A percentile compares a stretch with the other conserved stretches of the same genome.
These are phyloP conservation scores for Chamaea fasciata DNA, from an alignment of 2,113 vertebrate genomes.

Conservation along the genomic window DNA sequence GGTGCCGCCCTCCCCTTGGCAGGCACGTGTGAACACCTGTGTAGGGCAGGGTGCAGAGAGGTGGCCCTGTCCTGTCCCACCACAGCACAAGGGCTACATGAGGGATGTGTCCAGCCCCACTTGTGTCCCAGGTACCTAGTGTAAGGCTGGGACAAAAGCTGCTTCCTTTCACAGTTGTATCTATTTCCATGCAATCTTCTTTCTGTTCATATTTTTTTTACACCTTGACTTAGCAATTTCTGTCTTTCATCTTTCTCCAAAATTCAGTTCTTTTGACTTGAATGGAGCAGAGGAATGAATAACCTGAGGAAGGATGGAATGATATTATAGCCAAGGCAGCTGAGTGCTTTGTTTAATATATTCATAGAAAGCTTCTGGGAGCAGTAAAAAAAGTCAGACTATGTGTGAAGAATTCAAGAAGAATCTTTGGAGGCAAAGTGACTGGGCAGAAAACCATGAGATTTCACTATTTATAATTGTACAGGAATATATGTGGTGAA, in stretches of 20 bases:
- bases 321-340: not conserved
- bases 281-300: not conserved
- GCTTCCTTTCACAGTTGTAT: not conserved
- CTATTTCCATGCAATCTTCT: not conserved
- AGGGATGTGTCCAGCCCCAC: not conserved
- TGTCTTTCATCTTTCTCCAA: not conserved
- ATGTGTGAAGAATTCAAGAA: not conserved
- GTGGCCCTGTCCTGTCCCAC: not conserved
- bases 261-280: not conserved
- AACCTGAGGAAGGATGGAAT: not conserved
- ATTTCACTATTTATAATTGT: not conserved
- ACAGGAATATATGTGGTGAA: rapidly evolving
- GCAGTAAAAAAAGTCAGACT: not conserved
- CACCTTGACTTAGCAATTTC: not conserved
- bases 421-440: not conserved
- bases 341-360: not conserved
- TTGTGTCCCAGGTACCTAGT: not conserved
- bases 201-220: not conserved
- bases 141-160: not conserved
- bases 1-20: not conserved
- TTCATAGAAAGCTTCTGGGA: not conserved
- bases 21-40: rapidly evolving
- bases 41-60: rapidly evolving
- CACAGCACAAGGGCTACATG: rapidly evolving
- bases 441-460: not conserved